phyloP scores from a whole-genome alignment of 2,888 invertebrate genomes.

The Amphiduros pacificus region DNA sequence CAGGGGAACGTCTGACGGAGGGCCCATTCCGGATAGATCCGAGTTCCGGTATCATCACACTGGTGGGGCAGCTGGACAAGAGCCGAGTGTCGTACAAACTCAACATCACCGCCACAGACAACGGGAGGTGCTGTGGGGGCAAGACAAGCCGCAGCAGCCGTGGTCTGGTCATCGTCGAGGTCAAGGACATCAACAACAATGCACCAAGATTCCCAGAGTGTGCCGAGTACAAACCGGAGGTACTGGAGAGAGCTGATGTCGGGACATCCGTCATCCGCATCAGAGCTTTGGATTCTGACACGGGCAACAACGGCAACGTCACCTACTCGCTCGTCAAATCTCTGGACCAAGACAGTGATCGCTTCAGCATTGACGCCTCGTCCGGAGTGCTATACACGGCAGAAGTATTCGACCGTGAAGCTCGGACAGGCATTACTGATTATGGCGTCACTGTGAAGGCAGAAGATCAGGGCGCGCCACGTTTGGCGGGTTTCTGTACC shows the following conservation, averaged over 20 bases:
- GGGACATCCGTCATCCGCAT: slow-evolving; percentile 32
- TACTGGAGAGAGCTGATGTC: slow-evolving; percentile 30
- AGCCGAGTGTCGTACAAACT: slow-evolving; percentile 74
- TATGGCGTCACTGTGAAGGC: slow-evolving; percentile 81
- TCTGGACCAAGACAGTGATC: slow-evolving; percentile 73
- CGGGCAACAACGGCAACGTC: slow-evolving; percentile 77
- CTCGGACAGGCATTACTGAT: slow-evolving; percentile 37
- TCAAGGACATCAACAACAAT: slow-evolving; percentile 96
- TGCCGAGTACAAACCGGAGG: slow-evolving; percentile 78
- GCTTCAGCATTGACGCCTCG: slow-evolving; percentile 93
- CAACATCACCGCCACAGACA: slow-evolving; percentile 96
- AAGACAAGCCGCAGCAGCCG: slow-evolving; percentile 88
- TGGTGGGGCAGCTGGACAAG: slow-evolving; percentile 42
- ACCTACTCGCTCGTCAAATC: slow-evolving; percentile 94
- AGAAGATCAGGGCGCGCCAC: slow-evolving; percentile 96
- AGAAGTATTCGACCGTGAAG: slow-evolving; percentile 82
- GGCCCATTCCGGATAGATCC: slow-evolving; percentile 53
- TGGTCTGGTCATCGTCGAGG: slow-evolving; percentile 93
- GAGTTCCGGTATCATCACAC: slow-evolving; percentile 52
- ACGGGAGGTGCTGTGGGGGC: slow-evolving; percentile 93
- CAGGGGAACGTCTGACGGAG: slow-evolving; percentile 14
- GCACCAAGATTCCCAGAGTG: slow-evolving; percentile 95
- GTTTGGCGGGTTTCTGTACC: slow-evolving; percentile 96
- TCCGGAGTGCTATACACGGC: slow-evolving; percentile 82
- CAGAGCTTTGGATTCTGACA: slow-evolving; percentile 87